phyloP scores from a whole-genome alignment of 1,140 invertebrate genomes.

The Arion vulgaris region DNA sequence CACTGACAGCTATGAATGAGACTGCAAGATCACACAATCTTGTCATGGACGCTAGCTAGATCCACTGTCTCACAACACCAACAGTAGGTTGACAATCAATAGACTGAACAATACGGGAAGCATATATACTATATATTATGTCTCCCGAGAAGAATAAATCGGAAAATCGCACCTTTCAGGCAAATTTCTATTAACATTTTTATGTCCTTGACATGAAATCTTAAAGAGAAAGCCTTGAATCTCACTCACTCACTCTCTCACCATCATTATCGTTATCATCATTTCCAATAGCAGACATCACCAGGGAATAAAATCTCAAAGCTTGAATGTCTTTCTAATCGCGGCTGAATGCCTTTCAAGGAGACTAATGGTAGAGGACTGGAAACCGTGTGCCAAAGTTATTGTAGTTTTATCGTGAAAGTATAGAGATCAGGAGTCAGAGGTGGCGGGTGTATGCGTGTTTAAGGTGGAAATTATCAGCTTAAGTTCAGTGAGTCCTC shows the following conservation, averaged over 20 bases:
- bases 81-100: too few relatives aligned
- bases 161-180: too few relatives aligned
- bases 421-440: not conserved
- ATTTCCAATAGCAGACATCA: not conserved
- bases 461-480: slow-evolving; percentile 4
- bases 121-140: too few relatives aligned
- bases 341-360: not conserved
- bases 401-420: not conserved
- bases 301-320: not conserved
- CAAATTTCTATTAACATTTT: too few relatives aligned
- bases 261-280: not conserved
- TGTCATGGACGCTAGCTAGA: too few relatives aligned
- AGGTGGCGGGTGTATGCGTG: not conserved
- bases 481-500: not conserved
- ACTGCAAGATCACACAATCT: too few relatives aligned
- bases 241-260: too few relatives aligned
- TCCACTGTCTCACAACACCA: too few relatives aligned
- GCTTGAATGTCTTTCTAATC: not conserved
- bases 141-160: too few relatives aligned
- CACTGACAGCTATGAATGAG: too few relatives aligned
- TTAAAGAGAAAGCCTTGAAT: not conserved
- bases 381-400: not conserved
- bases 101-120: too few relatives aligned
- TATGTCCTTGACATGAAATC: not conserved
- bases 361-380: not conserved